These are phyloP conservation scores for Sinosuthora webbiana DNA, from an alignment of 2,113 vertebrate genomes.

Conservation along the genomic window DNA sequence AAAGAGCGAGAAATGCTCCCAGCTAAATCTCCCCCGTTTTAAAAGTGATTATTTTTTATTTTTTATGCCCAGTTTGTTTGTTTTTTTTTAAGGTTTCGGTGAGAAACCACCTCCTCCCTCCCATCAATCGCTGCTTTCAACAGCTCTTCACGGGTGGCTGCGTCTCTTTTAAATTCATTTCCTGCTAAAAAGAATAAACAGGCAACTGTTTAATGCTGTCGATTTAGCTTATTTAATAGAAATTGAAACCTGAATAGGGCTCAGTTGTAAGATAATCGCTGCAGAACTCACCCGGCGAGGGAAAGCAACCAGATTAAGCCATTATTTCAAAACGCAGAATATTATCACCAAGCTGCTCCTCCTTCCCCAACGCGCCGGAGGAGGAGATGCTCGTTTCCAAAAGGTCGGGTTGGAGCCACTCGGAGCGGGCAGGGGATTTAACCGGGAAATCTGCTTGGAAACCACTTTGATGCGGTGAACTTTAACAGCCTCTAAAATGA, in stretches of 20 bases:
- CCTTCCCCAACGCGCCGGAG: background rate
- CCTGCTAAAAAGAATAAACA: conserved; percentile 75
- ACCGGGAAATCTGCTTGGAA: conserved; percentile 20
- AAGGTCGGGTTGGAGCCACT: background rate
- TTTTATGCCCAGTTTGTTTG: conserved; percentile 47
- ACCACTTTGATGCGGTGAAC: conserved; percentile 40
- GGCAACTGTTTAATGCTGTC: conserved; percentile 70
- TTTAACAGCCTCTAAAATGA: conserved; percentile 34
- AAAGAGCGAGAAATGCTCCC: background rate
- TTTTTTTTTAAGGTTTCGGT: conserved; percentile 67
- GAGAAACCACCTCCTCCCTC: conserved; percentile 67
- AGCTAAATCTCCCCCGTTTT: background rate
- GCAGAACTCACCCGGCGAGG: background rate
- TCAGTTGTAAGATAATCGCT: conserved; percentile 45
- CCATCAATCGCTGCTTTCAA: conserved; percentile 72
- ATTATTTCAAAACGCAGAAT: background rate
- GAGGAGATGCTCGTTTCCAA: background rate
- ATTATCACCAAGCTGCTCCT: background rate
- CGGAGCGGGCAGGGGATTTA: background rate
- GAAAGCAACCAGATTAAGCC: background rate
- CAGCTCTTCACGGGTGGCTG: conserved; percentile 72
- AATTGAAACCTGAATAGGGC: conserved; percentile 56
- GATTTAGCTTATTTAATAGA: conserved; percentile 69
- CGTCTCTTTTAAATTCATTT: conserved; percentile 76
- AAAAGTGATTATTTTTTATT: conserved; percentile 32